Percentiles rank a stretch among this genome's conserved stretches.
Conservation (phyloP, 2,888 invertebrate species). For the Quadroppia sp. region DNA sequence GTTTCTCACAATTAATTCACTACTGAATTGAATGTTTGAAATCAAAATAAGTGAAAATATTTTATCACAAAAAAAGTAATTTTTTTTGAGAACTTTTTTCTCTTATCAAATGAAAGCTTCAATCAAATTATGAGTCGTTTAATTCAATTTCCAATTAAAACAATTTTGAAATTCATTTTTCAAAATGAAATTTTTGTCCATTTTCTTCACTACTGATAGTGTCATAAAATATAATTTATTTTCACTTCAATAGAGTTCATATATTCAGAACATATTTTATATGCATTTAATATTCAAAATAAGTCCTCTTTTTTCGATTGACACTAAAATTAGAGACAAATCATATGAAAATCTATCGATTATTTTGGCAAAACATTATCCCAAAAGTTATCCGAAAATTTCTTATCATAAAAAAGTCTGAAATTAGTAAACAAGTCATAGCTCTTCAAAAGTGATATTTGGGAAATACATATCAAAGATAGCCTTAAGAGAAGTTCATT, state of each 20-base stretch:
- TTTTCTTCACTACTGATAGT: neutral
- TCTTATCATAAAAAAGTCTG: neutral
- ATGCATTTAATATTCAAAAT: neutral
- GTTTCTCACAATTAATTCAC: no score
- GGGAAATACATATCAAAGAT: neutral
- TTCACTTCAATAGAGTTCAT: neutral
- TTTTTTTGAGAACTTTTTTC: no score
- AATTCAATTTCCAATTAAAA: no score
- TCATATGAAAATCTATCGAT: neutral
- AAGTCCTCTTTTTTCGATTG: neutral
- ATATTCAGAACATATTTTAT: neutral
- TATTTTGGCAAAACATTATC: neutral
- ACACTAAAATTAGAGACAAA: neutral
- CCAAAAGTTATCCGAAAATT: neutral
- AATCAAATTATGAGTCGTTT: no score
- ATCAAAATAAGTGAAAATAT: no score
- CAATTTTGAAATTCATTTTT: neutral
- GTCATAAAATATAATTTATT: neutral
- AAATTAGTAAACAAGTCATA: slow-evolving; percentile 2
- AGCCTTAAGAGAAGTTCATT: neutral
- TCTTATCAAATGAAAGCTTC: no score
- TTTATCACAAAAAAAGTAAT: no score
- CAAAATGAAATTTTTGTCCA: neutral
- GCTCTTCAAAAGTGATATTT: neutral
- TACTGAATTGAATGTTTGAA: no score